Percentiles rank a stretch among this genome's conserved stretches.
Conservation (phyloP, 2,797 vertebrate genomes). For the Sebastes elongatus region DNA sequence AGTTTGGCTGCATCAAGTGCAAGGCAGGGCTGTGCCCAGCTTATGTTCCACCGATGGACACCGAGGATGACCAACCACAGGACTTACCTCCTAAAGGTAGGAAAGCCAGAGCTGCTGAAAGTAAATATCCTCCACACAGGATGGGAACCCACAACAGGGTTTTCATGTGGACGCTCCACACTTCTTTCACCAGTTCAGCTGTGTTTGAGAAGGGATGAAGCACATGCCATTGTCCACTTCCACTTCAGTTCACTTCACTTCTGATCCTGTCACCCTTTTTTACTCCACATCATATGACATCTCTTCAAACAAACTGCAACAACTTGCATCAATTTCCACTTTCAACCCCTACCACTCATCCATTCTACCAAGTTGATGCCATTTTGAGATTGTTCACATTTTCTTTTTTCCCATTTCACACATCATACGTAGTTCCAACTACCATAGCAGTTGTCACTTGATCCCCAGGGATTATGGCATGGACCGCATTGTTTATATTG, state of each 20-base stretch:
- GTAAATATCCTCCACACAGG: conserved; percentile 47
- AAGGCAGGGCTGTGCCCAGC: conserved; percentile 87
- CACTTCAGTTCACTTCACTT: conserved; percentile 22
- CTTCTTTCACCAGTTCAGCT: background rate
- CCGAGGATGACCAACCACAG: conserved; percentile 80
- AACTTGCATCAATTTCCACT: conserved; percentile 26
- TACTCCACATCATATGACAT: conserved; percentile 51
- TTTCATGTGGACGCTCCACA: conserved; percentile 19
- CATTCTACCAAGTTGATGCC: conserved; percentile 40
- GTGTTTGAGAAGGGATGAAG: conserved; percentile 39
- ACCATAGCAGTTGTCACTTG: conserved; percentile 33
- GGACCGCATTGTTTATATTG: background rate
- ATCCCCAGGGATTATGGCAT: conserved; percentile 41
- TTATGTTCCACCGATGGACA: conserved; percentile 73
- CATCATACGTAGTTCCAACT: conserved; percentile 30
- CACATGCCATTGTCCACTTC: conserved; percentile 73
- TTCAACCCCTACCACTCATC: conserved; percentile 51
- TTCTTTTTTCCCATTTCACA: conserved; percentile 48
- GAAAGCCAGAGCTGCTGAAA: conserved; percentile 51
- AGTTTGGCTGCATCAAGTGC: conserved; percentile 88
- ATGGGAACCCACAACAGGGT: background rate
- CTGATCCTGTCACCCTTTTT: conserved; percentile 15
- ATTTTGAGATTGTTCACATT: conserved; percentile 37
- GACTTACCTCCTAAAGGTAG: conserved; percentile 91
- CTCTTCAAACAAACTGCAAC: conserved; percentile 39